Evolutionary conservation across 2,888 invertebrate genomes (phyloP), one percentile per base, ranked within the genome.

Genomic region (Megamerina dolium): DNA sequence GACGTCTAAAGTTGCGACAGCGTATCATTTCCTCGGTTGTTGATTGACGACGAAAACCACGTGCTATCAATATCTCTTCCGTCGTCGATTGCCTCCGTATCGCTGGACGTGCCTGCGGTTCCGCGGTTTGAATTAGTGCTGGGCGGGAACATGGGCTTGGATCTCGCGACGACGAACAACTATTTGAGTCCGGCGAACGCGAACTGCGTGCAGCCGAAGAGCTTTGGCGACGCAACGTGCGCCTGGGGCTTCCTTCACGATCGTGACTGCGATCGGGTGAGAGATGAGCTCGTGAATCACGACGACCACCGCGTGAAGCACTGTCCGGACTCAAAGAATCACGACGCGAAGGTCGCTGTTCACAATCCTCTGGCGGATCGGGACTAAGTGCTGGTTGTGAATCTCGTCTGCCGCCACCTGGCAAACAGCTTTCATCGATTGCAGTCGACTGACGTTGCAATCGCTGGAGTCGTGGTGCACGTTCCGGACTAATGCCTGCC

Each of bases 11-110:
- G 67, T 92, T 92, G 23, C 91, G 77, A 63, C 91, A 91, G 9
- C 91, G 78, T 48, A 91, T 91, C 87, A 91, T 91, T 70, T 92
- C 92, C 63, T 92, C 91, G 0, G 90, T 91, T 8, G 92, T 92
- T 4, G 88, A 88, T 64, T 92, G 91, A 12, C 91, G 77, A 1
- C 92, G 79, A 68, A 92, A 92, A 3, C 92, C 92, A 42, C 90
- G 79, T 0, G 91, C 88, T 59, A 91, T 91, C 30, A 92, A 73
- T 58, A 92, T 92, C 71, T 92, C 92, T 66, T 91, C 90, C 1
- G 91, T 92, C 12, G 91, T 91, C 20, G 90, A 90, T 73, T 91
- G 91, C 45, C 91, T 76, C 45, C 91, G 75, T 47, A 89, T 87
- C 54, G 85, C 80, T 8, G 88, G 87, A 29, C 85, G 75, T 57